phyloP scores from a whole-genome alignment of 1,140 invertebrate genomes.

The Bombus waltoni region DNA sequence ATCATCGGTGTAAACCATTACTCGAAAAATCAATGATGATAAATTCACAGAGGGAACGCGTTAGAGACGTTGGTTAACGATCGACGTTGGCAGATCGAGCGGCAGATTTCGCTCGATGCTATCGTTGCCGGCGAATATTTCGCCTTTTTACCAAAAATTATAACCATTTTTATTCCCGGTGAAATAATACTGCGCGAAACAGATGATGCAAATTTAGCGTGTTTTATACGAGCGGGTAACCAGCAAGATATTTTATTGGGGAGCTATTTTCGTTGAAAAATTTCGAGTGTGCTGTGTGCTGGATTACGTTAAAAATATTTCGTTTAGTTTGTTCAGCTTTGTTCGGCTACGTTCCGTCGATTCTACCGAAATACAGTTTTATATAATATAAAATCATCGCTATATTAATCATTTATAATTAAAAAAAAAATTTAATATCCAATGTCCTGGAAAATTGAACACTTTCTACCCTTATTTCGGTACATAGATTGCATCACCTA shows the following conservation, averaged over 20 bases:
- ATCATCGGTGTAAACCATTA: background rate
- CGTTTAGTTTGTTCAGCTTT: background rate
- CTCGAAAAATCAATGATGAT: background rate
- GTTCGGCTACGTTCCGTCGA: background rate
- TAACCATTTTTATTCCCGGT: slow-evolving; percentile 8
- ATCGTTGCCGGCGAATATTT: background rate
- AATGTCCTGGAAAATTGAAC: background rate
- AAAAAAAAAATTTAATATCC: background rate
- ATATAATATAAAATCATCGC: background rate
- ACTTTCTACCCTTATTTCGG: background rate
- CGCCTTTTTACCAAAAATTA: slow-evolving; percentile 20
- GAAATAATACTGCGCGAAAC: background rate
- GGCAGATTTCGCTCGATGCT: background rate
- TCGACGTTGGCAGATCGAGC: background rate
- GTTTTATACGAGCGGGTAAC: slow-evolving; percentile 7
- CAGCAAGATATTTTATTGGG: background rate
- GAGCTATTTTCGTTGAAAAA: slow-evolving; percentile 5
- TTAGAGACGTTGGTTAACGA: background rate
- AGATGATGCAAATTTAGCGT: slow-evolving; percentile 22
- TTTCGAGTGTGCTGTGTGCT: background rate
- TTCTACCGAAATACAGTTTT: background rate
- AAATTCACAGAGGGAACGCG: background rate
- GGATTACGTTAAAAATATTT: background rate
- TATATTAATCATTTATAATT: background rate
- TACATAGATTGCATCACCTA: background rate